Base-by-base conservation (phyloP, 1,140 invertebrate species). In the Scaptomyza graminum region DNA sequence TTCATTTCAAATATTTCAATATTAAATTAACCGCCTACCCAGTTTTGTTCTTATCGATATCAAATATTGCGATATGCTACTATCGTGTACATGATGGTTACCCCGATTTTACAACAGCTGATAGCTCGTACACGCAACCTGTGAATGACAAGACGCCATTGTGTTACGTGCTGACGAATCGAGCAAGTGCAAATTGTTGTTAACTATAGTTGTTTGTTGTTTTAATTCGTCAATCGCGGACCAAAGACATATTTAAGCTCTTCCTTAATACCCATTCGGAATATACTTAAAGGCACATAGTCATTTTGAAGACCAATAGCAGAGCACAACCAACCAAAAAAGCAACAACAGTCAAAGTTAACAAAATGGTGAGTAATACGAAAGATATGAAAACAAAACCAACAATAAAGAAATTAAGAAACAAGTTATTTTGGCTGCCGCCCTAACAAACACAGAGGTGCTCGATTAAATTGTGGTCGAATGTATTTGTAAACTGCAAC, bases 321-420 rank as follows among this genome's bases (percentile, higher is more conserved):
- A 39, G 12, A 67, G 9, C 15, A 60, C 41, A 9, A 31, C 31
- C 16, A 52, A 11, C 13, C 31, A 37, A 57, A 31, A 65, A 60
- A 62, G 28, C 49, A 39, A 56, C 50, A 78, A 51, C 62, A 70
- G 34, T 52, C 41, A 68, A 50, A 72, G 54, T 55, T 37, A 52
- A 46, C 65, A 82, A 66, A 83, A 82, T 82, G 79, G 79, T 82
- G 79, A 82, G 79, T 82, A 82, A 82, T 82, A 71, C 51, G 47
- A 47, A 15, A 74, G 61, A 74, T 55, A 69, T 74, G 56, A 60
- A 44, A 15, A 37, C 25, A 63, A 67, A 64, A 41, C 22, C 34
- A 49, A 39, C 34, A 50, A 61, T 70, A 76, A 52, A 55, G 46
- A 41, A 71, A 43, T 2, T 73, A 51, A 64, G 60, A 80, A 62